Evolutionary conservation across 2,113 vertebrate species (phyloP).

Genomic region (Siphamia tubifer): DNA sequence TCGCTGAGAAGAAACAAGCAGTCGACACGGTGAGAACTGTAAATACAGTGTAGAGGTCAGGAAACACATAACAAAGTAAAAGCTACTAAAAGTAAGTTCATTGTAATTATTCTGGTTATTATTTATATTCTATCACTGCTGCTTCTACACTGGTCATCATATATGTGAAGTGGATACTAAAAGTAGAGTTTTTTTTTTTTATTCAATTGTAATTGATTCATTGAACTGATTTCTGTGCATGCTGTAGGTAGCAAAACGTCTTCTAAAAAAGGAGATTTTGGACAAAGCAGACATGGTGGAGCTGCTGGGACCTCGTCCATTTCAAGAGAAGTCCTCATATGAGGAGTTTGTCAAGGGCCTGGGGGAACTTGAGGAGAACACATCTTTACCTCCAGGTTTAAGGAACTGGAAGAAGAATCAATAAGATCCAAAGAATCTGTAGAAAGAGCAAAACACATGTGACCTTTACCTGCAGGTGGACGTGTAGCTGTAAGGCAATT

Average conservation of each 20-base stretch:
- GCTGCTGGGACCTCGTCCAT: constrained; percentile 89
- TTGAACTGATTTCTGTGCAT: background rate
- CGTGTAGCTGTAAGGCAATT: background rate
- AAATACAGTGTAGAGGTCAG: background rate
- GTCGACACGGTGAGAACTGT: constrained; percentile 88
- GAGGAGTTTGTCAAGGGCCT: constrained; percentile 93
- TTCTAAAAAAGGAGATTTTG: constrained; percentile 92
- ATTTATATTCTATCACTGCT: too few relatives aligned
- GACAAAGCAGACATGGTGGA: constrained; percentile 92
- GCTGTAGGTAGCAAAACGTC: constrained; percentile 88
- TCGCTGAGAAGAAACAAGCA: constrained; percentile 86
- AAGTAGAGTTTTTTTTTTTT: too few relatives aligned
- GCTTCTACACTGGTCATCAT: too few relatives aligned
- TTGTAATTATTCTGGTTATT: too few relatives aligned
- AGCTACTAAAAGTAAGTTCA: constrained; percentile 46
- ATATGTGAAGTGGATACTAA: too few relatives aligned
- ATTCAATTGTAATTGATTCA: too few relatives aligned
- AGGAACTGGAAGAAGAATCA: constrained; percentile 90
- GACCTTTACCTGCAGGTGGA: constrained; percentile 33
- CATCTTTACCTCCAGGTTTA: constrained; percentile 86
- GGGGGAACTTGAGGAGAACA: constrained; percentile 88
- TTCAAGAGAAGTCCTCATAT: constrained; percentile 90
- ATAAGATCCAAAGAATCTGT: constrained; percentile 72
- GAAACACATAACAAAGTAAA: constrained; percentile 40
- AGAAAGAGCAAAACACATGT: constrained; percentile 30